Evolutionary conservation across 2,113 vertebrate species (phyloP).

Genomic region (Pteruthius melanotis): DNA sequence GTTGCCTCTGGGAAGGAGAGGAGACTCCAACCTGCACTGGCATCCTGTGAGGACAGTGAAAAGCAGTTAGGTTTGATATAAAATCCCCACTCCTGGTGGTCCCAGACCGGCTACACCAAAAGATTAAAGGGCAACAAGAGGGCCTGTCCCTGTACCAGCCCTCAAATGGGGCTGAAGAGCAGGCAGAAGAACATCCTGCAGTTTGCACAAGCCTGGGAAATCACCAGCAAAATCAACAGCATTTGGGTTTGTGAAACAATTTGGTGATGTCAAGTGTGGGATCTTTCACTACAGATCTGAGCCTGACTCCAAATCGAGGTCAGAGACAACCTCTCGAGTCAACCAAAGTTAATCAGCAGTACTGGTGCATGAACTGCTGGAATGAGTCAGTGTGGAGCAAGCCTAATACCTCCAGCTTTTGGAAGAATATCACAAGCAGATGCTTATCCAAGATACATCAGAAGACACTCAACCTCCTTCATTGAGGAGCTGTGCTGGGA

Average conservation of each 20-base stretch:
- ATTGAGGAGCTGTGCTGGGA: background rate
- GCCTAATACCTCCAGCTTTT: background rate
- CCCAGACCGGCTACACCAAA: background rate
- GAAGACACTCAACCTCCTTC: background rate
- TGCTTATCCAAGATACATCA: background rate
- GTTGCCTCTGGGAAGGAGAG: background rate
- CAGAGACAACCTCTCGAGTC: background rate
- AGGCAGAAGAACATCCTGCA: background rate
- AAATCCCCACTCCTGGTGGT: background rate
- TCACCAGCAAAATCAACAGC: background rate
- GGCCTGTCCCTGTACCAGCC: background rate
- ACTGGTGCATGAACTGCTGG: background rate
- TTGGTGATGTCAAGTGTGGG: background rate
- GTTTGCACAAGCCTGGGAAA: background rate
- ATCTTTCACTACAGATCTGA: background rate
- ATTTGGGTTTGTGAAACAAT: background rate
- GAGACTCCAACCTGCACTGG: background rate
- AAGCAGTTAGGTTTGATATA: background rate
- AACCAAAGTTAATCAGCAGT: background rate
- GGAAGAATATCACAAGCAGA: conserved; percentile 18
- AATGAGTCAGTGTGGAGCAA: background rate
- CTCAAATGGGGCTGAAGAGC: background rate
- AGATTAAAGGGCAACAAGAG: background rate
- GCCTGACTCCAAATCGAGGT: background rate
- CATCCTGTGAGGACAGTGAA: background rate